Conservation (phyloP, 1,140 invertebrate genomes). For the Phenacoccus solenopsis region DNA sequence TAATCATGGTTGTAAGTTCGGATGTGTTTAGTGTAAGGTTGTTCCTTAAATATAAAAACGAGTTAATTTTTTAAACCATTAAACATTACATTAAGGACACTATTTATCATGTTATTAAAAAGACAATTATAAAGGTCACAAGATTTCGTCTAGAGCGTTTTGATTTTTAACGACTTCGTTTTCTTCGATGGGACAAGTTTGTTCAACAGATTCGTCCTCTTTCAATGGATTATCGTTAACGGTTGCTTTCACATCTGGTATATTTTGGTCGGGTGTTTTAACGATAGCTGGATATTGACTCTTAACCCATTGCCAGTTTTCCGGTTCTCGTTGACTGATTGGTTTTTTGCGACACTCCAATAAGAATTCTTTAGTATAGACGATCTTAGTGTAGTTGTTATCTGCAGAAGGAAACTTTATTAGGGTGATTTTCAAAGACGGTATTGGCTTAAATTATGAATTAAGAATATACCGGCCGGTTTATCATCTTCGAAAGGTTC, state of each 20-base stretch:
- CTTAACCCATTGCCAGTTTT: background rate
- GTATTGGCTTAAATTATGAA: too few relatives aligned
- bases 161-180: too few relatives aligned
- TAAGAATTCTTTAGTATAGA: constrained; percentile 1
- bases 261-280: background rate
- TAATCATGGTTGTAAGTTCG: background rate
- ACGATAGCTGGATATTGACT: background rate
- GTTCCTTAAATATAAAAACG: background rate
- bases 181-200: too few relatives aligned
- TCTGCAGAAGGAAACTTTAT: too few relatives aligned
- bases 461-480: background rate
- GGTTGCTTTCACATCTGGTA: background rate
- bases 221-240: background rate
- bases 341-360: background rate
- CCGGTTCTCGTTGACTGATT: background rate
- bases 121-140: background rate
- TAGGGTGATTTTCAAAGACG: too few relatives aligned
- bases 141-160: background rate
- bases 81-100: too few relatives aligned
- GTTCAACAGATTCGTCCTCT: too few relatives aligned
- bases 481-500: background rate
- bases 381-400: background rate
- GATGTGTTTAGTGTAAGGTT: background rate
- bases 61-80: background rate
- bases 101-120: background rate